Percentiles rank a stretch among this genome's conserved stretches.
phyloP scores from a whole-genome alignment of 2,113 vertebrate genomes.

The Amphiprion percula region DNA sequence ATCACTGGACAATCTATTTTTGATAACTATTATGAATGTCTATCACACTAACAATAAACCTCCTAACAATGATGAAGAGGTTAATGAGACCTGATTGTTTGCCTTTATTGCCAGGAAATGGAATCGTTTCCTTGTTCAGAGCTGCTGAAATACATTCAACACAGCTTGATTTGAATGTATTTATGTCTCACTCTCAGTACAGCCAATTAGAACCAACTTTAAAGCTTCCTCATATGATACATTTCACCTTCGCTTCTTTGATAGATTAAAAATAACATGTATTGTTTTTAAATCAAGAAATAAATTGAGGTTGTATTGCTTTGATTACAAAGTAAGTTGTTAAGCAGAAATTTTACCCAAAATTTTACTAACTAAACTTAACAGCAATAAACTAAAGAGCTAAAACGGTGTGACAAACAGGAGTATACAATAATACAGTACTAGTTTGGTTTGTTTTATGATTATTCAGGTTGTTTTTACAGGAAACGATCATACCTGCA shows the following conservation, averaged over 20 bases:
- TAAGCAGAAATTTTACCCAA: background rate
- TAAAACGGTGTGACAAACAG: too few relatives aligned
- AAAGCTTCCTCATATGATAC: background rate
- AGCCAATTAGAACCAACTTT: background rate
- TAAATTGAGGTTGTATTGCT: background rate
- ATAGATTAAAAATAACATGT: background rate
- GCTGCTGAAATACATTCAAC: too few relatives aligned
- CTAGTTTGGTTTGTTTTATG: background rate
- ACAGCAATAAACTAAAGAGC: background rate
- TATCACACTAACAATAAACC: slow-evolving; percentile 30
- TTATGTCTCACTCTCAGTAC: background rate
- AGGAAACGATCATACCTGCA: background rate
- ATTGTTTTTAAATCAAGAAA: slow-evolving; percentile 1
- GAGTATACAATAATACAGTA: too few relatives aligned
- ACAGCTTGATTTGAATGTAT: background rate
- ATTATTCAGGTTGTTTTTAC: background rate
- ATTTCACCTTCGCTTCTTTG: background rate
- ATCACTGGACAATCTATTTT: background rate
- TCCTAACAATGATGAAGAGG: slow-evolving; percentile 21
- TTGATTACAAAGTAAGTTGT: slow-evolving; percentile 1
- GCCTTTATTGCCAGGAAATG: slow-evolving; percentile 23
- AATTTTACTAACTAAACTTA: background rate
- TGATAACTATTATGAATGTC: slow-evolving; percentile 28
- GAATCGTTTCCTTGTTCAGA: slow-evolving; percentile 16
- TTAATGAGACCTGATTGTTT: slow-evolving; percentile 35